phyloP scores from a whole-genome alignment of 2,888 invertebrate genomes.

The Harpalus rufipes region DNA sequence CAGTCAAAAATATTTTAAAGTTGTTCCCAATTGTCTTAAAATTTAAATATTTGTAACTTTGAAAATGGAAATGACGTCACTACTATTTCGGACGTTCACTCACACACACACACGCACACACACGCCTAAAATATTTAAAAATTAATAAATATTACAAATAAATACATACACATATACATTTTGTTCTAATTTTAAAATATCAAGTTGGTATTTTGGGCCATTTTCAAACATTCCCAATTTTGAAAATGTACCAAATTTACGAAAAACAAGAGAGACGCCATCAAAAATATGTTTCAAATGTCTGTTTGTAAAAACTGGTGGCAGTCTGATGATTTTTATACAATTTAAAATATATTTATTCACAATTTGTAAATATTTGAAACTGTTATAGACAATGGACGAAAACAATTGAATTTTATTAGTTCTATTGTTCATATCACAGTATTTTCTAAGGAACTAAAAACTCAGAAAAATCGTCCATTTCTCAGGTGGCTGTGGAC shows the following conservation, averaged over 20 bases:
- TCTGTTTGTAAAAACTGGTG: not conserved
- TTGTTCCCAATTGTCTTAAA: too few relatives aligned
- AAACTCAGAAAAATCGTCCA: constrained; percentile 48
- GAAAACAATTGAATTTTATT: constrained; percentile 12
- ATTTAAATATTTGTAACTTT: not conserved
- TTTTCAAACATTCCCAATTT: too few relatives aligned
- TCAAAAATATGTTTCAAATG: not conserved
- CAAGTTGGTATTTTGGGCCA: not conserved
- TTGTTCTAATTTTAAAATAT: constrained; percentile 5
- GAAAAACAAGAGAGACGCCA: not conserved
- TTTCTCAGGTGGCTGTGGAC: constrained; percentile 3
- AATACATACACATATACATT: not conserved
- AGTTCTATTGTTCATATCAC: constrained; percentile 46
- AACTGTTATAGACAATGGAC: constrained; percentile 28
- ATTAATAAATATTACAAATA: not conserved
- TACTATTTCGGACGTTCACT: not conserved
- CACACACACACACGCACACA: not conserved
- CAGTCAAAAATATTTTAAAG: too few relatives aligned
- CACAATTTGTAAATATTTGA: not conserved
- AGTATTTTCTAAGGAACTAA: constrained; percentile 48
- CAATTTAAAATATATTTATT: not conserved
- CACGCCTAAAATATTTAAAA: not conserved
- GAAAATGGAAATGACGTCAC: not conserved
- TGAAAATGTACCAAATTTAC: not conserved
- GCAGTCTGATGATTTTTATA: not conserved